Evolutionary conservation across 2,888 invertebrate genomes (phyloP), one percentile per base, ranked within the genome.

Genomic region (Strigamia transsilvanica): DNA sequence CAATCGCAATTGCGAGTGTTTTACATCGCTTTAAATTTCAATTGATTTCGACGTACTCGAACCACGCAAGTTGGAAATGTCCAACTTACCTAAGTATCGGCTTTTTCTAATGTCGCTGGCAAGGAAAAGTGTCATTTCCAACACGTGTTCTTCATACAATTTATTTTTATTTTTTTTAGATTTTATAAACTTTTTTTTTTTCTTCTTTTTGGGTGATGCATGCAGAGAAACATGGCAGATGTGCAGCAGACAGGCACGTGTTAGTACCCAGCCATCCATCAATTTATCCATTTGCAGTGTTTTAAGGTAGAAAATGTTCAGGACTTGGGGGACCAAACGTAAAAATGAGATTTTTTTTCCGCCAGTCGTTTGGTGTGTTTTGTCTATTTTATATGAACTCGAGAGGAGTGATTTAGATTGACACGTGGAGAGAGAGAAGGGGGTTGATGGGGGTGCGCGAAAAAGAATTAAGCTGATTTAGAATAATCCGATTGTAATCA

Each of bases 381-480:
- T 61, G 18, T n/a, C n/a, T n/a, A n/a, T n/a, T n/a, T n/a, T n/a
- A n/a, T n/a, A n/a, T n/a, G n/a, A n/a, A n/a, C n/a, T 12, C 15
- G 56, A 56, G 56, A 9, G 56, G 9, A 9, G 56, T 56, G 15
- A 61, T 61, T 61, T 61, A 5, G 61, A 61, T 61, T 61, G 61
- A 61, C 61, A 18, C 18, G 61, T 61, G 61, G 61, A 61, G 10
- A 56, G 15, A 23, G 51, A n/a, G 4, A 51, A 51, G n/a, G 51
- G 51, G 10, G 15, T 6, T 3, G 10, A n/a, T n/a, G n/a, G n/a
- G n/a, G n/a, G n/a, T n/a, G n/a, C n/a, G n/a, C n/a, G n/a, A 61
- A 61, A 61, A 61, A 15, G n/a, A 61, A 61, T 61, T 61, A 61
- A 61, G 61, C 61, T 61, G 61, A 61, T 61, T 61, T 61, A 61